These are phyloP conservation scores for Camelus bactrianus DNA, from an alignment of 2,113 vertebrate species.

Conservation along the genomic window DNA sequence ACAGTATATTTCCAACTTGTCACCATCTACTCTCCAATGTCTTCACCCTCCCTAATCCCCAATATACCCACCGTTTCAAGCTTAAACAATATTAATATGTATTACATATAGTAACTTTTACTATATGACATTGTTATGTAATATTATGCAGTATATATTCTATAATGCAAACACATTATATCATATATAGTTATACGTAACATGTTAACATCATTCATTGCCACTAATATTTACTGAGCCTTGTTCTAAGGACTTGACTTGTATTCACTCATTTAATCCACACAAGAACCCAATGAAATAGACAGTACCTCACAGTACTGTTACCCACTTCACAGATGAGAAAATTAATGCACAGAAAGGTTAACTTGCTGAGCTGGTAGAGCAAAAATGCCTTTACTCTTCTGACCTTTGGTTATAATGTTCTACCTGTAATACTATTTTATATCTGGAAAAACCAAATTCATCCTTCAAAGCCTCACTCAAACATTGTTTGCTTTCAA, in stretches of 20 bases:
- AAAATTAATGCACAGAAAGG: background rate
- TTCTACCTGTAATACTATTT: background rate
- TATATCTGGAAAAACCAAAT: slow-evolving; percentile 3
- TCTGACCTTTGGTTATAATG: background rate
- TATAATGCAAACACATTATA: background rate
- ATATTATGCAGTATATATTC: background rate
- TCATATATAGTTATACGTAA: background rate
- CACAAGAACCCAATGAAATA: background rate
- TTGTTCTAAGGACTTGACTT: slow-evolving; percentile 5
- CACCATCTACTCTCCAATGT: slow-evolving; percentile 26
- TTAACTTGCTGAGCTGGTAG: background rate
- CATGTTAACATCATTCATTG: background rate
- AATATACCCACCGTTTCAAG: background rate
- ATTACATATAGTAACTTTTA: background rate
- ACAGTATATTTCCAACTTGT: background rate
- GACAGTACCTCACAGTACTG: background rate
- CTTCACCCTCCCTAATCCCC: background rate
- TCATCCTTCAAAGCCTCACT: background rate
- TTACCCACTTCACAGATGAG: background rate
- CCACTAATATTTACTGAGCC: background rate
- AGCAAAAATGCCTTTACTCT: background rate
- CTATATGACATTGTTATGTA: background rate
- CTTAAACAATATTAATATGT: background rate
- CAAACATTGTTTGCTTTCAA: background rate
- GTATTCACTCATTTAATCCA: slow-evolving; percentile 26